These are phyloP conservation scores for Apotomis turbidana DNA, from an alignment of 2,888 invertebrate species.

Conservation along the genomic window DNA sequence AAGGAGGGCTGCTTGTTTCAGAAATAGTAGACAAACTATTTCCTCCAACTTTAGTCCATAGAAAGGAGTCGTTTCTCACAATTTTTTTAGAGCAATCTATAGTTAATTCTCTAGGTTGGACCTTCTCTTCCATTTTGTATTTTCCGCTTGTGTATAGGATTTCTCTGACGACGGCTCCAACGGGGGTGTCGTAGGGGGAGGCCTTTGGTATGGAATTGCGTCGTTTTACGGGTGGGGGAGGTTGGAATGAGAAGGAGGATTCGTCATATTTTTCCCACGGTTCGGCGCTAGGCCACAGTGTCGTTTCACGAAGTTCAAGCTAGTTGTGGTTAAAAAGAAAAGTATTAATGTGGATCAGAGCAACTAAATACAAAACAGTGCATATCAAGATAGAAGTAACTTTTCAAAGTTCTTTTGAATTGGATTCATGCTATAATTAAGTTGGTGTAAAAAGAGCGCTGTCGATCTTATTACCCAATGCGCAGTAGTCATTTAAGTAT, in stretches of 20 bases:
- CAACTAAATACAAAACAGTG: slow-evolving; percentile 43
- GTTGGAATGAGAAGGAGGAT: slow-evolving; percentile 63
- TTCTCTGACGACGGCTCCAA: slow-evolving; percentile 65
- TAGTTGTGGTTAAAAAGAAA: slow-evolving; percentile 64
- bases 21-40: slow-evolving; percentile 72
- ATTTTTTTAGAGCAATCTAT: slow-evolving; percentile 54
- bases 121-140: slow-evolving; percentile 65
- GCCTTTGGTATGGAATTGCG: slow-evolving; percentile 41
- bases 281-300: slow-evolving; percentile 67
- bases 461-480: no score
- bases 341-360: slow-evolving; percentile 46
- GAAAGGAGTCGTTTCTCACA: slow-evolving; percentile 66
- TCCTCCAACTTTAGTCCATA: slow-evolving; percentile 62
- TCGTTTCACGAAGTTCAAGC: slow-evolving; percentile 74
- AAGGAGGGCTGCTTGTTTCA: slow-evolving; percentile 61
- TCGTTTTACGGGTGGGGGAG: slow-evolving; percentile 52
- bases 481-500: no score
- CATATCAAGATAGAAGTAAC: background rate
- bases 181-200: slow-evolving; percentile 52
- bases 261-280: slow-evolving; percentile 75
- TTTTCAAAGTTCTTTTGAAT: background rate
- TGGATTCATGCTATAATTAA: no score
- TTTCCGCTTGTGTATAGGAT: slow-evolving; percentile 64
- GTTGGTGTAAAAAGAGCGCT: no score
- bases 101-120: slow-evolving; percentile 56